phyloP scores from a whole-genome alignment of 2,113 vertebrate genomes.

The Percina caprodes region DNA sequence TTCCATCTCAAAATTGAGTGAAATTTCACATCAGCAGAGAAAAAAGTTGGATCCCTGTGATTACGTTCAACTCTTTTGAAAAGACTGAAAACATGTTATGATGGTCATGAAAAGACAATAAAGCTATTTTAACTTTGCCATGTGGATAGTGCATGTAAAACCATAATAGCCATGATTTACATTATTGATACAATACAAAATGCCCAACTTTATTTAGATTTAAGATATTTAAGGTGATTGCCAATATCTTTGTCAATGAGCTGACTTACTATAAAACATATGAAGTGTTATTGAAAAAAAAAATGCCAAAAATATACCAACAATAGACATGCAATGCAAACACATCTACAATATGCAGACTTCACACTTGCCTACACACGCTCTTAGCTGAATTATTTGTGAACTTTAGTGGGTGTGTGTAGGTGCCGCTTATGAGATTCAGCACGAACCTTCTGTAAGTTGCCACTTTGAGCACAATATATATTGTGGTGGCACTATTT shows the following conservation, averaged over 20 bases:
- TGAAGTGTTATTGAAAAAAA: constrained; percentile 1
- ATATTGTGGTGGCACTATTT: constrained; percentile 21
- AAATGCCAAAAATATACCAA: constrained; percentile 32
- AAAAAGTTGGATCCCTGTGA: neutral
- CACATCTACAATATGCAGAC: constrained; percentile 49
- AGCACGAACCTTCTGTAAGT: constrained; percentile 39
- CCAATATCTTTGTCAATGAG: neutral
- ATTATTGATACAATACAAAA: neutral
- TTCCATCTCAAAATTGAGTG: constrained; percentile 3
- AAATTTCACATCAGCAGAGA: constrained; percentile 1
- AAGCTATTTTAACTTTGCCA: neutral
- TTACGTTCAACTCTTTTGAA: neutral
- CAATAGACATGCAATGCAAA: constrained; percentile 17
- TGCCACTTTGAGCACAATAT: constrained; percentile 31
- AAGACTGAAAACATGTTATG: neutral
- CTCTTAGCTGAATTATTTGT: constrained; percentile 51
- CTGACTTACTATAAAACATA: neutral
- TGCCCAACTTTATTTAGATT: neutral
- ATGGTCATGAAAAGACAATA: neutral
- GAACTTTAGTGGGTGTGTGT: constrained; percentile 67
- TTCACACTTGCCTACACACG: constrained; percentile 67
- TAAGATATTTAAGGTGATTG: neutral
- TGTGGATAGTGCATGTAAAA: neutral
- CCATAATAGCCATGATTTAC: neutral
- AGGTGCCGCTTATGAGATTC: constrained; percentile 48